phyloP scores from a whole-genome alignment of 2,113 vertebrate species.

The Crotalus viridis region DNA sequence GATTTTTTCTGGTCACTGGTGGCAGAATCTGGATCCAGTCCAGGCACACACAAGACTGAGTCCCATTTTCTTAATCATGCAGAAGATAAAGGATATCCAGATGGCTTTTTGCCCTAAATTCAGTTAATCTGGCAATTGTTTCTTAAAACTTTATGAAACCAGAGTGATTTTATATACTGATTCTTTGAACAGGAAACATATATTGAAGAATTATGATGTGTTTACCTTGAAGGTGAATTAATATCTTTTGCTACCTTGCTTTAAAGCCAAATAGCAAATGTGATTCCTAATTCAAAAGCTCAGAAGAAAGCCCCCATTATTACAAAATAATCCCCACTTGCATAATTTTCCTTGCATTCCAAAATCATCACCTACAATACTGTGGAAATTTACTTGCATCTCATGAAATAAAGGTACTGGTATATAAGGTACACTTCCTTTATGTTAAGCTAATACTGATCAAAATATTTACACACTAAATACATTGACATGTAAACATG shows the following conservation, averaged over 20 bases:
- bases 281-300: not conserved
- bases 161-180: not conserved
- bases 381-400: not conserved
- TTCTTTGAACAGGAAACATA: not conserved
- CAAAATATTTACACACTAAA: constrained; percentile 2
- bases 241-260: not conserved
- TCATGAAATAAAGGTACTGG: not conserved
- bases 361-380: not conserved
- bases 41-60: not conserved
- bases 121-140: not conserved
- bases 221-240: not conserved
- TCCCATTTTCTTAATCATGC: not conserved
- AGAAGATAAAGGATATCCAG: not conserved
- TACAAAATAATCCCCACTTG: not conserved
- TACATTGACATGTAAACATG: constrained; percentile 9
- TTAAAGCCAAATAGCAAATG: not conserved
- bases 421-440: not conserved
- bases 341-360: not conserved
- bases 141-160: not conserved
- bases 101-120: not conserved
- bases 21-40: not conserved
- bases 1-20: not conserved
- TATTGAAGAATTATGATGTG: not conserved
- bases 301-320: not conserved
- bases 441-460: constrained; percentile 43